Evolutionary conservation across 2,888 invertebrate genomes (phyloP).

Genomic region (Oscheius onirici): DNA sequence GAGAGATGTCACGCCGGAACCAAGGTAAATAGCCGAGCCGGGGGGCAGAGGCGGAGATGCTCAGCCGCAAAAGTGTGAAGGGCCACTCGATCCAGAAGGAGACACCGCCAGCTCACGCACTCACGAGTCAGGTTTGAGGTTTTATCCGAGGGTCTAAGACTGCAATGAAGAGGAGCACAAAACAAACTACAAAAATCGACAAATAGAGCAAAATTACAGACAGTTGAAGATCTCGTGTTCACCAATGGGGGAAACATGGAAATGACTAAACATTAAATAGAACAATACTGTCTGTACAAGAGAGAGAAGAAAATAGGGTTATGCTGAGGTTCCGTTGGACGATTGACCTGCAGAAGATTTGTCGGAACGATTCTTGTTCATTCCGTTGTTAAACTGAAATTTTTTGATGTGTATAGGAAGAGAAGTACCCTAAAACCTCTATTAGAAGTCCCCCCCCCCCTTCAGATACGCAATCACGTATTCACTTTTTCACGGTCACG

Average conservation of each 20-base stretch:
- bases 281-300: constrained; percentile 8
- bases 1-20: constrained; percentile 22
- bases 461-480: too few species aligned
- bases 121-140: constrained; percentile 9
- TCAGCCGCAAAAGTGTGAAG: constrained; percentile 18
- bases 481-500: too few species aligned
- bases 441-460: too few species aligned
- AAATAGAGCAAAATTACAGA: neutral
- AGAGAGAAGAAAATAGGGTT: neutral
- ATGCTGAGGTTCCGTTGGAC: constrained; percentile 19
- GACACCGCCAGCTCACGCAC: constrained; percentile 20
- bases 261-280: too few species aligned
- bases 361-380: too few species aligned
- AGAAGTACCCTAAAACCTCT: too few species aligned
- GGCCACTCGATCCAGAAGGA: constrained; percentile 27
- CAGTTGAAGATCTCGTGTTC: too few species aligned
- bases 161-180: neutral
- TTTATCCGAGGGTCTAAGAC: constrained; percentile 9
- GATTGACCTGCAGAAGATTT: neutral
- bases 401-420: too few species aligned
- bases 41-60: neutral
- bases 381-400: too few species aligned
- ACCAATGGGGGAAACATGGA: too few species aligned
- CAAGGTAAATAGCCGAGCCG: constrained; percentile 6
- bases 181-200: neutral